A percentile compares a stretch with the other conserved stretches of the same genome.
phyloP scores from a whole-genome alignment of 2,888 invertebrate species.

The Plagodis pulveraria region DNA sequence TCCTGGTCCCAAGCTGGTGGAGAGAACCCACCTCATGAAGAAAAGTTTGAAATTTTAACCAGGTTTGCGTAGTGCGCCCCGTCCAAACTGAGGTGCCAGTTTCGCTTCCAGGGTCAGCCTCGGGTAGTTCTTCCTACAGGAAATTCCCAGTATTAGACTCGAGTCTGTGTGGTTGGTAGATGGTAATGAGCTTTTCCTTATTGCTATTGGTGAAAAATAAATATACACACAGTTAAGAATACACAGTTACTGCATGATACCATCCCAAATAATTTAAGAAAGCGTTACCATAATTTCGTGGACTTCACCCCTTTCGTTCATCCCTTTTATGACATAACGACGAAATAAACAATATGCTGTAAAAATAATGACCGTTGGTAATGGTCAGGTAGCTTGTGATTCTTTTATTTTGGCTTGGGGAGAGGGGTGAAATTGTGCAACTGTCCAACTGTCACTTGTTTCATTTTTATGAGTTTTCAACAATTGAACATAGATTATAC shows the following conservation, averaged over 20 bases:
- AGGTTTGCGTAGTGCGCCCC: too few species aligned
- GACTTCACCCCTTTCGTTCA: conserved; percentile 51
- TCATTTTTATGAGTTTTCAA: background rate
- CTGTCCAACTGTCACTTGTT: conserved; percentile 10
- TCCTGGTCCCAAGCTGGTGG: too few species aligned
- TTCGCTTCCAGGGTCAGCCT: too few species aligned
- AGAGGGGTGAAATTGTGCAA: conserved; percentile 13
- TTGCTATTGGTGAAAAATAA: background rate
- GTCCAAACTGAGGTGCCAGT: too few species aligned
- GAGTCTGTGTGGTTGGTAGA: too few species aligned
- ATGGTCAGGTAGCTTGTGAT: conserved; percentile 61
- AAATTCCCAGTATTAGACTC: too few species aligned
- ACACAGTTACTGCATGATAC: conserved; percentile 1
- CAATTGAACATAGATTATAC: background rate
- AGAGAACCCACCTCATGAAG: too few species aligned
- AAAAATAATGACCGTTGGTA: conserved; percentile 70
- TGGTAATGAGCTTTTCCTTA: too few species aligned
- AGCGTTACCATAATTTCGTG: conserved; percentile 26
- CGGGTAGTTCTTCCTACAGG: too few species aligned
- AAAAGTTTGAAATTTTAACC: too few species aligned
- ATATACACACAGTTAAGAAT: too few species aligned
- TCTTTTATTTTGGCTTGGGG: conserved; percentile 37
- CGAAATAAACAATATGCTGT: conserved; percentile 49
- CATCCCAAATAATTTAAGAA: conserved; percentile 10
- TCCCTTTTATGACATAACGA: conserved; percentile 64